Evolutionary conservation across 1,140 invertebrate genomes (phyloP).

Genomic region (Scaptodrosophila lebanonensis): DNA sequence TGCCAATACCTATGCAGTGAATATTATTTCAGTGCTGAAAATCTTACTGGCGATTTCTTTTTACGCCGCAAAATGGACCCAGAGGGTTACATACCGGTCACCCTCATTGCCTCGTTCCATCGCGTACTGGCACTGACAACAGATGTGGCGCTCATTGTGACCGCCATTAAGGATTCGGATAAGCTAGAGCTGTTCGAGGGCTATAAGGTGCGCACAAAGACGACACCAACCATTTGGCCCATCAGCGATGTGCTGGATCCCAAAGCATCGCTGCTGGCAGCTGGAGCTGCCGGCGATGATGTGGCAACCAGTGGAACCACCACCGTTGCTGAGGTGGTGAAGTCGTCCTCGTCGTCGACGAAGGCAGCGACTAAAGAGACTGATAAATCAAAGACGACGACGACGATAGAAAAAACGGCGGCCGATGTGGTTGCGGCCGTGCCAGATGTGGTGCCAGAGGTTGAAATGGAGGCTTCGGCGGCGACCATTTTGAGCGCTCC

Average conservation of each 20-base stretch:
- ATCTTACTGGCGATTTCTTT: constrained; percentile 97
- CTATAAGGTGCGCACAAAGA: constrained; percentile 88
- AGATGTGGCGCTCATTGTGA: constrained; percentile 89
- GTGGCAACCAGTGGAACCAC: too few species aligned
- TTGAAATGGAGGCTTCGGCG: background rate
- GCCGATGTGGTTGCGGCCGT: constrained; percentile 53
- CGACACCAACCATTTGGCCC: constrained; percentile 91
- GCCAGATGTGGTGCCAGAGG: too few species aligned
- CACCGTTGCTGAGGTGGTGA: too few species aligned
- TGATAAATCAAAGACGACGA: background rate
- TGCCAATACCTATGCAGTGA: constrained; percentile 84
- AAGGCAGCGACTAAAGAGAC: background rate
- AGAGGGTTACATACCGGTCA: constrained; percentile 94
- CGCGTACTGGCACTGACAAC: constrained; percentile 92
- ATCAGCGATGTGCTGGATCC: constrained; percentile 80
- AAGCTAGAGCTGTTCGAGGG: constrained; percentile 88
- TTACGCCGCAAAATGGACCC: constrained; percentile 96
- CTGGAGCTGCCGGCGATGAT: constrained; percentile 1
- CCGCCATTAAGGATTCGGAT: constrained; percentile 88
- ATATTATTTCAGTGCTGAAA: constrained; percentile 99
- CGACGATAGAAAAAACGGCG: constrained; percentile 37
- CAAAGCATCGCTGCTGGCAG: constrained; percentile 32
- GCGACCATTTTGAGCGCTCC: constrained; percentile 65
- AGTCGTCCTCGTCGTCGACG: too few species aligned
- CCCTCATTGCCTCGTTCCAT: constrained; percentile 96